Evolutionary conservation across 2,113 vertebrate species (phyloP), one percentile per base, ranked within the genome.

Genomic region (Cebidichthys violaceus): DNA sequence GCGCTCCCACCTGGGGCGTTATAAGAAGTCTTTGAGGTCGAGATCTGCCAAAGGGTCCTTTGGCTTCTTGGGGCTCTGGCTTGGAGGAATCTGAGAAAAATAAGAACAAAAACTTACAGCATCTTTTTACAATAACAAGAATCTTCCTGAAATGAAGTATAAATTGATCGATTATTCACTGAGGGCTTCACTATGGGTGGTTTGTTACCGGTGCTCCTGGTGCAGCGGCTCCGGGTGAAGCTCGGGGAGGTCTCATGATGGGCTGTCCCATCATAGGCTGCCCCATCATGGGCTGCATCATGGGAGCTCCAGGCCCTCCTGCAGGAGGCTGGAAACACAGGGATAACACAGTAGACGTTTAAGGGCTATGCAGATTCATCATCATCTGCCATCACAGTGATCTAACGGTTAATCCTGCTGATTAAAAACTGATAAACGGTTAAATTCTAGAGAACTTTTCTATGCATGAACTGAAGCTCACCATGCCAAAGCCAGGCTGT

Each of bases 11-110:
- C 97, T 96, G 92, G 86, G 84, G 90, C 57, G 93, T 98, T 98
- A 99, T 96, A 99, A 97, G 97, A 99, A 99, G 96, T 99, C 98
- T 96, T 99, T 99, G 96, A 99, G 98, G 95, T 99, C 97, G 89
- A 99, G 97, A 91, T 99, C 98, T 91, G 98, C 98, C 96, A 99
- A 96, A 75, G 98, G 98, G 93, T 99, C 98, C 96, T 99, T 99
- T 92, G 97, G 97, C 94, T 99, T 99, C 94, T 99, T 99, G 92
- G 97, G 97, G 92, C 97, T 99, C 95, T 98, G 98, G 94, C 92
- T 95, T 92, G 98, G 96, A 95, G 98, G 97, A 84, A 99, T 93
- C 98, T 99, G 92, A 69, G 11, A 81, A 90, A 57, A 91, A 89
- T 62, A 67, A 79, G 52, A 91, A 29, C 1, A 39, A 31, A 10